phyloP scores from a whole-genome alignment of 1,140 invertebrate genomes.

The Drosophila leontia region DNA sequence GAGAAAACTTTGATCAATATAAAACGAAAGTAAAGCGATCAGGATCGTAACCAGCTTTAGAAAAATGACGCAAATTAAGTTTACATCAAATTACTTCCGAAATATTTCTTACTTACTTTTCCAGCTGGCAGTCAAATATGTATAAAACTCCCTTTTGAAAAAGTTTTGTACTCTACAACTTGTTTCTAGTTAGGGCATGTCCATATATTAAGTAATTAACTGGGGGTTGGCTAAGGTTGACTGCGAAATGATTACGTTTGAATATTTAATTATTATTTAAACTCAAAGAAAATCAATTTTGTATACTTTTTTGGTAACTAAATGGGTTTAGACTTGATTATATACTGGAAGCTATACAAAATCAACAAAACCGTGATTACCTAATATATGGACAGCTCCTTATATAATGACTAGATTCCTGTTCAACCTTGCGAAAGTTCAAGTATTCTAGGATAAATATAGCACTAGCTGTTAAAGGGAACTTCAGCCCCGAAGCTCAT shows the following conservation, averaged over 20 bases:
- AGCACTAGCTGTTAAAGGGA: background rate
- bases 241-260: background rate
- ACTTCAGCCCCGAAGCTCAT: background rate
- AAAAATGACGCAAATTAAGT: background rate
- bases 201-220: background rate
- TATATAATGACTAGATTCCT: background rate
- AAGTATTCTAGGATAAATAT: background rate
- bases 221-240: background rate
- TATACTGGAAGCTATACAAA: background rate
- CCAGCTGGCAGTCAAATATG: background rate
- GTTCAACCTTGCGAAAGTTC: too few relatives aligned
- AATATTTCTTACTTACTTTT: background rate
- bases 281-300: background rate
- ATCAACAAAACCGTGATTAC: background rate
- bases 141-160: background rate
- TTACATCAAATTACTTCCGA: background rate
- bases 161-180: background rate
- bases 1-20: background rate
- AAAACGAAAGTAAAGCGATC: background rate
- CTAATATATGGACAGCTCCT: background rate
- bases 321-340: background rate
- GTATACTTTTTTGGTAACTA: too few relatives aligned
- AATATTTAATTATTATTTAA: background rate
- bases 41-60: background rate
- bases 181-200: background rate